A percentile compares a stretch with the other conserved stretches of the same genome.
phyloP scores from a whole-genome alignment of 64 coral and sea anemone genomes.

The Cladopsammia gracilis region DNA sequence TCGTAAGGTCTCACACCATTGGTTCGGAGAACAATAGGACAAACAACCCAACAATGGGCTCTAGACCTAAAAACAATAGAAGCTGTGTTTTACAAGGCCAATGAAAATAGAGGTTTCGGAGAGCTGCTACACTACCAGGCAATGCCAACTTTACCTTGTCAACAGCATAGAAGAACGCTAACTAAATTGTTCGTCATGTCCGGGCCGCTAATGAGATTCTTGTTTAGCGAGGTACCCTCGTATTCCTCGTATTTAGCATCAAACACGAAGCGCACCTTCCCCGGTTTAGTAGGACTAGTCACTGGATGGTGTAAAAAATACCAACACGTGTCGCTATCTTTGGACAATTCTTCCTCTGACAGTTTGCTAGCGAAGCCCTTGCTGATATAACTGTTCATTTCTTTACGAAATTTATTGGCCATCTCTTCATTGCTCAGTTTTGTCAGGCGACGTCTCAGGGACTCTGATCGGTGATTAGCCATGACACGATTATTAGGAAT shows the following conservation, averaged over 20 bases:
- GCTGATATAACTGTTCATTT: conserved; percentile 46
- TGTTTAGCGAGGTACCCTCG: conserved; percentile 47
- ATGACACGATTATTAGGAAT: conserved; percentile 46
- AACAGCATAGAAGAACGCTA: conserved; percentile 53
- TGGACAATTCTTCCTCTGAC: not conserved
- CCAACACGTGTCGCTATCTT: not conserved
- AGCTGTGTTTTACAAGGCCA: too few species aligned
- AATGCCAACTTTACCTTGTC: conserved; percentile 38
- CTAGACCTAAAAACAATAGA: too few species aligned
- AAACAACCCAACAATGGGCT: too few species aligned
- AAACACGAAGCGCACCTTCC: conserved; percentile 59
- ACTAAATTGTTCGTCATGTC: conserved; percentile 63
- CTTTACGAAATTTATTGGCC: conserved; percentile 37
- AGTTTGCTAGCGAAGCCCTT: conserved; percentile 36
- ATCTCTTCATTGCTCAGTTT: conserved; percentile 32
- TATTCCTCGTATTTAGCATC: conserved; percentile 47
- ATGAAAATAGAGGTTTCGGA: too few species aligned
- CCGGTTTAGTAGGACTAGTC: conserved; percentile 48
- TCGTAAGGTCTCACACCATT: too few species aligned
- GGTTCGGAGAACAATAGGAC: too few species aligned
- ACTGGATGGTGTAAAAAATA: conserved; percentile 50
- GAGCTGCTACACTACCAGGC: too few species aligned
- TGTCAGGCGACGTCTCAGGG: conserved; percentile 30
- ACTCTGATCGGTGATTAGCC: conserved; percentile 22
- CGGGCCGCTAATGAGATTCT: conserved; percentile 59